These are phyloP conservation scores for Epizoanthus rinbou DNA, from an alignment of 92 coral and sea anemone genomes.

Conservation along the genomic window DNA sequence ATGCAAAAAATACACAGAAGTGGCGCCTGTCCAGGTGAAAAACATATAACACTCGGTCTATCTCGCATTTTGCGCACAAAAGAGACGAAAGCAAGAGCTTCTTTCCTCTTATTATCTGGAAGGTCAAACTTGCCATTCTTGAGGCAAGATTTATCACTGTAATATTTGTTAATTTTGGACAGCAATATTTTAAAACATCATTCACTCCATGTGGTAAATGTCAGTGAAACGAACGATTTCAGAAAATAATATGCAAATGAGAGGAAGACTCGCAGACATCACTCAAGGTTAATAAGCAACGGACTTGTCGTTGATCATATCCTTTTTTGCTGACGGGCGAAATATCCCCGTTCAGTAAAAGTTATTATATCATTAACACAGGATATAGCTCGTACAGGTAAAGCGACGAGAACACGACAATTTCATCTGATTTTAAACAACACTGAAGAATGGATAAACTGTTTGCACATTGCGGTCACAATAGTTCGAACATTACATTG, in stretches of 20 bases:
- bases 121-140: no score
- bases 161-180: no score
- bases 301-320: background rate
- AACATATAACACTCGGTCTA: background rate
- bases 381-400: background rate
- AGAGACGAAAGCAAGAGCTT: no score
- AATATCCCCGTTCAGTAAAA: background rate
- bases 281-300: background rate
- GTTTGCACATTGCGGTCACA: background rate
- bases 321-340: background rate
- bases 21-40: background rate
- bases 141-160: no score
- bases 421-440: background rate
- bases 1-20: slow-evolving; percentile 12
- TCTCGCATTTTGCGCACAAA: background rate
- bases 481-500: background rate
- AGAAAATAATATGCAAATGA: slow-evolving; percentile 12
- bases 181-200: background rate
- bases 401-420: background rate
- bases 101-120: background rate
- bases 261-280: background rate
- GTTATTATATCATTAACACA: background rate
- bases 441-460: background rate
- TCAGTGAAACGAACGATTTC: background rate
- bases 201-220: background rate